These are phyloP conservation scores for Caenorhabditis sp. DNA, from an alignment of 2,888 invertebrate species.

Conservation along the genomic window DNA sequence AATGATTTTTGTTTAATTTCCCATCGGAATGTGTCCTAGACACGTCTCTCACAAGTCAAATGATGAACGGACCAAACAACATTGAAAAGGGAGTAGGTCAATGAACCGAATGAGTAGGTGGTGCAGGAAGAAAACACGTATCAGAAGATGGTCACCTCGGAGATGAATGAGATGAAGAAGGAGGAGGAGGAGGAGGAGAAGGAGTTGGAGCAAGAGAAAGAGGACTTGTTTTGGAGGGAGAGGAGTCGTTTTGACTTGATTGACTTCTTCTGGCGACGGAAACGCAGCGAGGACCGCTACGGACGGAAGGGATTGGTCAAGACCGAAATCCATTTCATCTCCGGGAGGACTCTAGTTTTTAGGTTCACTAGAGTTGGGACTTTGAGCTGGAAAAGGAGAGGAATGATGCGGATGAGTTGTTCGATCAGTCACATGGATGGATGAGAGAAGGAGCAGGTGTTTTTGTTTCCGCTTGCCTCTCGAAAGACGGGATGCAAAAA, in stretches of 20 bases:
- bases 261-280: constrained; percentile 55
- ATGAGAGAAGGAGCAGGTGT: background rate
- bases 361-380: too few species aligned
- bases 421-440: constrained; percentile 1
- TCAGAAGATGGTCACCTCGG: constrained; percentile 16
- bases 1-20: background rate
- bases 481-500: background rate
- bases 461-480: background rate
- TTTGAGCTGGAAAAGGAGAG: background rate
- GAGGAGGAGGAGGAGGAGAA: constrained; percentile 2
- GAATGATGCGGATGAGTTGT: background rate
- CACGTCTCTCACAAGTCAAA: constrained; percentile 23
- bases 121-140: constrained; percentile 7
- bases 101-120: constrained; percentile 26
- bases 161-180: background rate
- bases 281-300: constrained; percentile 15
- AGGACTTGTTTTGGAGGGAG: constrained; percentile 45
- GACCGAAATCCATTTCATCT: constrained; percentile 4
- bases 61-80: constrained; percentile 36
- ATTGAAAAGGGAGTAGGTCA: constrained; percentile 29
- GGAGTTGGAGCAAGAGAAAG: constrained; percentile 9
- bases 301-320: constrained; percentile 26
- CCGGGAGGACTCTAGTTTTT: background rate
- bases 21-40: constrained; percentile 13
- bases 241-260: constrained; percentile 51